These are phyloP conservation scores for Steinernema scapterisci DNA, from an alignment of 2,888 invertebrate species.

Conservation along the genomic window DNA sequence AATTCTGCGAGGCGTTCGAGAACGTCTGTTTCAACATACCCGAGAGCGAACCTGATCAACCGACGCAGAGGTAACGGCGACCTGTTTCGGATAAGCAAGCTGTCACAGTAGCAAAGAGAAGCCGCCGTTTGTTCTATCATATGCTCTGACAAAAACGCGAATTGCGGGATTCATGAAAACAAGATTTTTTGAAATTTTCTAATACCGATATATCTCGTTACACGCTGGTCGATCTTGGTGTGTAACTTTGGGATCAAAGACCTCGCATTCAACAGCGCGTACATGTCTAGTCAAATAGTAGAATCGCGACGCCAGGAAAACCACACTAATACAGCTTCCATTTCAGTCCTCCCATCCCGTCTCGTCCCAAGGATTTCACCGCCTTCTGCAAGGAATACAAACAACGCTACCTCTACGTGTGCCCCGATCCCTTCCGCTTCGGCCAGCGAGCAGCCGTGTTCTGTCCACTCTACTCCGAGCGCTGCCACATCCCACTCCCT, in stretches of 20 bases:
- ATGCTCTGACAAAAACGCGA: too few relatives aligned
- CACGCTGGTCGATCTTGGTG: too few relatives aligned
- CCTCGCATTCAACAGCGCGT: not conserved
- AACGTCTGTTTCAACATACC: conserved; percentile 56
- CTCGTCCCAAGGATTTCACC: conserved; percentile 4
- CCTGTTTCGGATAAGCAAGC: too few relatives aligned
- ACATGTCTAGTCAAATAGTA: too few relatives aligned
- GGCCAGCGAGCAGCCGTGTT: conserved; percentile 60
- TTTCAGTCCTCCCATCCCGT: not conserved
- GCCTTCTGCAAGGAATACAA: conserved; percentile 62
- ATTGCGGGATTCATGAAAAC: too few relatives aligned
- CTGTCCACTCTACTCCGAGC: conserved; percentile 63
- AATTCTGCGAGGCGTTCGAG: conserved; percentile 55
- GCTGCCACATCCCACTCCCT: conserved; percentile 58
- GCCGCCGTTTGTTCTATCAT: too few relatives aligned
- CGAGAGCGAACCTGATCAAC: conserved; percentile 42
- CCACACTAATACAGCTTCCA: too few relatives aligned
- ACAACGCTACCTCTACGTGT: conserved; percentile 63
- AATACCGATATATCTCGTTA: too few relatives aligned
- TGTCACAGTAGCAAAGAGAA: too few relatives aligned
- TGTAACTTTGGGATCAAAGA: not conserved
- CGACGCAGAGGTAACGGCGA: conserved; percentile 11
- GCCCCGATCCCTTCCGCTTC: conserved; percentile 55
- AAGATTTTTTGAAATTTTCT: too few relatives aligned
- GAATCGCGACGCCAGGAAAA: too few relatives aligned